Base-by-base conservation (phyloP, 2,888 invertebrate genomes). In the Pherbina coryleti region DNA sequence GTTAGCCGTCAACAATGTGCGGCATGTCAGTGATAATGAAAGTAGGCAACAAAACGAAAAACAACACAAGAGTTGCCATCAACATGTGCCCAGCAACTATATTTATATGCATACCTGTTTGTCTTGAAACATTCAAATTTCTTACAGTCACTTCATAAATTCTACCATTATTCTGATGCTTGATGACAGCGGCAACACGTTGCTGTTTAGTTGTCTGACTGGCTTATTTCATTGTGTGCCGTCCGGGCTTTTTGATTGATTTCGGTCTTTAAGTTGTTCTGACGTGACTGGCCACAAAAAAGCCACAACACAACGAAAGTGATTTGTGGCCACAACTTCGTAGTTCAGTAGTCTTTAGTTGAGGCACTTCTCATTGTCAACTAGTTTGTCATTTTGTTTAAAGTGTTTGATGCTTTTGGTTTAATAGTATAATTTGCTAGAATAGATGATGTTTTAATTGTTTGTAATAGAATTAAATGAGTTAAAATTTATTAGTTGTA, bases 21-120 rank as follows among this genome's bases (percentile, higher is more conserved):
- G 14, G 34, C 53, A 51, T 19, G 64, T 64, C 53, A 34, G 22
- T 74, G 74, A 31, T 74, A 64, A 74, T 74, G 64, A 74, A 64
- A 53, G 34, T n/a, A 31, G 64, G 53, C 64, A 74, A 8, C 64
- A 62, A n/a, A 51, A 11, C 31, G 9, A 60, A 60, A 14, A 3
- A 9, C 51, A 60, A 25, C 7, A 7, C 70, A 70, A 28, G 44
- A 31, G 64, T 64, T 74, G 31, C 64, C 9, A 53, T n/a, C 64
- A 74, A 64, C 44, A 53, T 60, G 73, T 55, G 17, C 14, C 51
- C 5, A n/a, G 11, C 11, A 25, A 3, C 28, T 57, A 28, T 14
- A 28, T 28, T 17, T 60, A 60, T 25, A 14, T 60, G 0, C 11
- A 2, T 7, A 1, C 11, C 17, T 28, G 17, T 25, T 17, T 1